These are phyloP conservation scores for Drosophila setosimentum DNA, from an alignment of 2,888 invertebrate species.

Conservation along the genomic window DNA sequence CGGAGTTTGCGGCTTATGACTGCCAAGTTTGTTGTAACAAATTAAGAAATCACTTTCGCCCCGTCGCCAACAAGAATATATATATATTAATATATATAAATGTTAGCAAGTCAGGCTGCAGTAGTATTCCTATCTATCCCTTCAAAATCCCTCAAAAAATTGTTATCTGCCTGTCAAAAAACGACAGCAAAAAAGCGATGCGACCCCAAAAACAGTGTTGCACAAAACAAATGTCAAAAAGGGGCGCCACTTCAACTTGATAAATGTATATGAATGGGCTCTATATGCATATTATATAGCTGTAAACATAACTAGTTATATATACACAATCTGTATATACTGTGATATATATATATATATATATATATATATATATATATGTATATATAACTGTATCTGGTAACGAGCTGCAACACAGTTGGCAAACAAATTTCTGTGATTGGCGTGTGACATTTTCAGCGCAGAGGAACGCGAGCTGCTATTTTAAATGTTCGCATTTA, in stretches of 20 bases:
- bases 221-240: slow-evolving; percentile 38
- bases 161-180: slow-evolving; percentile 26
- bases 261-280: slow-evolving; percentile 31
- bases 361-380: slow-evolving; percentile 1
- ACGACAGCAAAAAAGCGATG: slow-evolving; percentile 31
- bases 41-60: slow-evolving; percentile 82
- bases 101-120: slow-evolving; percentile 34
- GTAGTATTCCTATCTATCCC: background rate
- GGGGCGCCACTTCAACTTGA: slow-evolving; percentile 29
- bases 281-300: slow-evolving; percentile 15
- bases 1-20: slow-evolving; percentile 13
- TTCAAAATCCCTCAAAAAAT: background rate
- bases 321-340: background rate
- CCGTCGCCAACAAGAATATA: slow-evolving; percentile 34
- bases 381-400: slow-evolving; percentile 16
- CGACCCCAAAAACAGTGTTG: slow-evolving; percentile 46
- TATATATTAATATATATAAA: background rate
- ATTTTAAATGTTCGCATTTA: slow-evolving; percentile 64
- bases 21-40: slow-evolving; percentile 68
- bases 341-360: background rate
- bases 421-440: slow-evolving; percentile 67
- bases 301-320: slow-evolving; percentile 9
- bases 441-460: slow-evolving; percentile 75
- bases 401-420: slow-evolving; percentile 39
- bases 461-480: slow-evolving; percentile 37